Conservation (phyloP, 2,797 vertebrate species). For the Ptychobarbus kaznakovi region DNA sequence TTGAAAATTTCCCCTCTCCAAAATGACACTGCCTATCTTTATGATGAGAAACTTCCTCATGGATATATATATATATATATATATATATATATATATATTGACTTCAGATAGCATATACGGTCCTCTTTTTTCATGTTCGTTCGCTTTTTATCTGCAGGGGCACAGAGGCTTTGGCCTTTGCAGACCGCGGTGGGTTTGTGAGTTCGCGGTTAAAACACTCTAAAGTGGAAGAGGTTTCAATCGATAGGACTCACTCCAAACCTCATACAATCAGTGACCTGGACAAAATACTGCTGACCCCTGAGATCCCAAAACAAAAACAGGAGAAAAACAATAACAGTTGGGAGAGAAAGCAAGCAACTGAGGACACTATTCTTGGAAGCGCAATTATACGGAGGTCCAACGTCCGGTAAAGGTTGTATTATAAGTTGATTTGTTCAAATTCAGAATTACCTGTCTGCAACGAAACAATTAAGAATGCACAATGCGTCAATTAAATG, state of each 20-base stretch:
- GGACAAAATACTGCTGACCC: conserved; percentile 42
- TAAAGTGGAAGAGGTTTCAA: conserved; percentile 42
- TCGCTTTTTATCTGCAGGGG: conserved; percentile 24
- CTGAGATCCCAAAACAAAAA: conserved; percentile 50
- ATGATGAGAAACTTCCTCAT: conserved; percentile 18
- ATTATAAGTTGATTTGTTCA: neutral
- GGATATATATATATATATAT: neutral
- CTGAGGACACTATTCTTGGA: neutral
- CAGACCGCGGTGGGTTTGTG: conserved; percentile 10
- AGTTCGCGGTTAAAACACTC: conserved; percentile 28
- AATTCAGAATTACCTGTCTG: conserved; percentile 7
- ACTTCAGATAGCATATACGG: conserved; percentile 7
- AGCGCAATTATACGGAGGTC: neutral
- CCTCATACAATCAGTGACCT: conserved; percentile 42
- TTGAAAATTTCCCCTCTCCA: conserved; percentile 32
- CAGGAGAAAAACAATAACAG: conserved; percentile 18
- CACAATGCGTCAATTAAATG: neutral
- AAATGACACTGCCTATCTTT: conserved; percentile 45
- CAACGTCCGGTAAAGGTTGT: neutral
- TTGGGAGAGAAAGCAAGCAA: neutral
- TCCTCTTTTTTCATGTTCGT: conserved; percentile 24
- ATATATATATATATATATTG: conserved; percentile 27
- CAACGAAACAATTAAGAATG: conserved; percentile 9
- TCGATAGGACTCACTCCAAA: conserved; percentile 36
- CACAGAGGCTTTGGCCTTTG: conserved; percentile 41